Conservation (phyloP, 2,888 invertebrate genomes). For the Lepetodrilus schrolli region DNA sequence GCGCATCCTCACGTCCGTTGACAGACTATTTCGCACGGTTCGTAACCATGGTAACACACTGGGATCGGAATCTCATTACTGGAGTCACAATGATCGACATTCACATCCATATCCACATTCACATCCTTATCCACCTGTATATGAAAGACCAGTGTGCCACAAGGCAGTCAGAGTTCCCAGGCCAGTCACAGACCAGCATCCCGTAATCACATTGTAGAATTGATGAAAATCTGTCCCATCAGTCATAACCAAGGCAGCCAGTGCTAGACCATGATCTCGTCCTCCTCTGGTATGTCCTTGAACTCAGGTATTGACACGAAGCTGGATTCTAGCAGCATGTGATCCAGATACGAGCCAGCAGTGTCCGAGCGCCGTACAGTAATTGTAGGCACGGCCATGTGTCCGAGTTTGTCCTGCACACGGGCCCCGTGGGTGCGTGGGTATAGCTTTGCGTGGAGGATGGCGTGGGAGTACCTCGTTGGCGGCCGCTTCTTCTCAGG, state of each 20-base stretch:
- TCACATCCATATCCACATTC: too few relatives aligned
- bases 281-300: slow-evolving; percentile 39
- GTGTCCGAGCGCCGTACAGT: background rate
- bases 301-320: slow-evolving; percentile 35
- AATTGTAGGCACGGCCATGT: slow-evolving; percentile 23
- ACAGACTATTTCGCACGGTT: too few relatives aligned
- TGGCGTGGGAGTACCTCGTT: slow-evolving; percentile 33
- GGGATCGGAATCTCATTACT: too few relatives aligned
- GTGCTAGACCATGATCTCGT: slow-evolving; percentile 49
- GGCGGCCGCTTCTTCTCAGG: slow-evolving; percentile 52
- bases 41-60: too few relatives aligned
- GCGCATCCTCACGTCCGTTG: too few relatives aligned
- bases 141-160: background rate
- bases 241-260: background rate
- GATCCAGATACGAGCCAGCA: background rate
- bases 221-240: background rate
- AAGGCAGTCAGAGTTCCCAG: background rate
- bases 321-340: slow-evolving; percentile 31
- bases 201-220: too few relatives aligned
- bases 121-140: background rate
- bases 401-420: slow-evolving; percentile 32
- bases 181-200: background rate
- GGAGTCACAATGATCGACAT: too few relatives aligned
- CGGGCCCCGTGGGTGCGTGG: background rate
- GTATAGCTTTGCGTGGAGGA: slow-evolving; percentile 14